phyloP scores from a whole-genome alignment of 2,888 invertebrate species.

The Drosophila rellima region DNA sequence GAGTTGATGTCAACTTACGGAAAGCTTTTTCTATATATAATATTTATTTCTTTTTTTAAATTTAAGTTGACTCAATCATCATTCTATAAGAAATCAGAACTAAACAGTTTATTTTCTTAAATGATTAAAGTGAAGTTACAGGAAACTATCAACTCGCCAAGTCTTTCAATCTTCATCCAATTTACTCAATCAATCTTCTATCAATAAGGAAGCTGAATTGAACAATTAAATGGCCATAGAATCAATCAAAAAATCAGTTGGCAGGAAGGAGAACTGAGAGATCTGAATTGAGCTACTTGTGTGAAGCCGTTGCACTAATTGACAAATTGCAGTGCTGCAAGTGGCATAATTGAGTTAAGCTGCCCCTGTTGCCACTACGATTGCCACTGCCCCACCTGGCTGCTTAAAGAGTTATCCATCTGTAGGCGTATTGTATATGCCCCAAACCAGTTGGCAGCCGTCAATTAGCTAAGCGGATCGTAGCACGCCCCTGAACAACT shows the following conservation, averaged over 20 bases:
- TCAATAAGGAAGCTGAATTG: constrained; percentile 11
- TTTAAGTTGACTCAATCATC: no score
- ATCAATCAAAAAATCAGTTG: constrained; percentile 30
- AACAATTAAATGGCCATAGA: constrained; percentile 27
- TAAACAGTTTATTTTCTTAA: no score
- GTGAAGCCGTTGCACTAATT: constrained; percentile 63
- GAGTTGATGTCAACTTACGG: background rate
- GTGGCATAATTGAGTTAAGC: constrained; percentile 76
- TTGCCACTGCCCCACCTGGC: constrained; percentile 27
- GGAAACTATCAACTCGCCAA: no score
- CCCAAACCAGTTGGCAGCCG: constrained; percentile 74
- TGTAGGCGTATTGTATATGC: constrained; percentile 64
- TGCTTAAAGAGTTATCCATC: constrained; percentile 71
- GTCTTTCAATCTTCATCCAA: background rate
- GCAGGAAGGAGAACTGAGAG: background rate
- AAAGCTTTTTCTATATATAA: background rate
- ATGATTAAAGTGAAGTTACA: no score
- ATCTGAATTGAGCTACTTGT: background rate
- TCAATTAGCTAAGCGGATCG: constrained; percentile 81
- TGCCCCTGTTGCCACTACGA: constrained; percentile 20
- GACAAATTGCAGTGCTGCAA: constrained; percentile 77
- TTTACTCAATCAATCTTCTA: background rate
- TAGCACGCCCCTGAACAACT: constrained; percentile 63
- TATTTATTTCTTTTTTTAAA: no score
- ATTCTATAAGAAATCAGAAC: no score